These are phyloP conservation scores for Pristionchus entomophagus DNA, from an alignment of 2,888 invertebrate genomes.

Conservation along the genomic window DNA sequence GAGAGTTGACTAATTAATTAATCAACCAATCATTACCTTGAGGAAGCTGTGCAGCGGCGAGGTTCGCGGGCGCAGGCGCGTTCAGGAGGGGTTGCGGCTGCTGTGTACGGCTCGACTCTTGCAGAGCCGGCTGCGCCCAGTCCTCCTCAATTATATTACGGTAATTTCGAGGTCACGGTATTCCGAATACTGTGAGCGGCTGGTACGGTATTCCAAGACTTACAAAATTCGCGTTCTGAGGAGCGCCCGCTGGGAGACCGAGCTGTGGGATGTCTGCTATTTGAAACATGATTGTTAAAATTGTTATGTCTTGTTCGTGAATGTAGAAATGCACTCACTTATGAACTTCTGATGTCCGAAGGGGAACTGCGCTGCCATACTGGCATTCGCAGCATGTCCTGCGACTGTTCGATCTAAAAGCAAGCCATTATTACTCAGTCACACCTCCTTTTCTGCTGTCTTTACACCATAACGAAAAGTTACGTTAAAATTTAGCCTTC, in stretches of 20 bases:
- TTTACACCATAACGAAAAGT: background rate
- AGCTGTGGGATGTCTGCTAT: conserved; percentile 18
- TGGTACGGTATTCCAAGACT: background rate
- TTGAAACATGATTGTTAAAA: too few species aligned
- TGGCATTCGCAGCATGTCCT: background rate
- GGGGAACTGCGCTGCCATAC: conserved; percentile 3
- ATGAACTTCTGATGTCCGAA: conserved; percentile 4
- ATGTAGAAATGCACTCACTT: background rate
- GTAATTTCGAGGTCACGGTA: too few species aligned
- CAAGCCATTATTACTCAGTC: too few species aligned
- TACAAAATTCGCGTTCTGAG: conserved; percentile 42
- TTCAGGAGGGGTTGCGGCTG: conserved; percentile 33
- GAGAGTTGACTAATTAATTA: too few species aligned
- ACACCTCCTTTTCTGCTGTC: background rate
- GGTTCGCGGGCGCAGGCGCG: conserved; percentile 41
- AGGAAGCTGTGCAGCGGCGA: conserved; percentile 30
- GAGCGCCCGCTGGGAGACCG: conserved; percentile 9
- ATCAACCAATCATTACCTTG: too few species aligned
- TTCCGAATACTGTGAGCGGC: background rate
- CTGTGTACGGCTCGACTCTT: conserved; percentile 26
- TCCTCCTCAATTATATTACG: conserved; percentile 31
- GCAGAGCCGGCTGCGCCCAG: conserved; percentile 49
- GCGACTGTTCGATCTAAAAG: background rate
- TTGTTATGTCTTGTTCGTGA: too few species aligned
- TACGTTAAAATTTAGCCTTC: too few species aligned